These are phyloP conservation scores for Pygocentrus nattereri DNA, from an alignment of 2,797 vertebrate genomes.

Conservation along the genomic window DNA sequence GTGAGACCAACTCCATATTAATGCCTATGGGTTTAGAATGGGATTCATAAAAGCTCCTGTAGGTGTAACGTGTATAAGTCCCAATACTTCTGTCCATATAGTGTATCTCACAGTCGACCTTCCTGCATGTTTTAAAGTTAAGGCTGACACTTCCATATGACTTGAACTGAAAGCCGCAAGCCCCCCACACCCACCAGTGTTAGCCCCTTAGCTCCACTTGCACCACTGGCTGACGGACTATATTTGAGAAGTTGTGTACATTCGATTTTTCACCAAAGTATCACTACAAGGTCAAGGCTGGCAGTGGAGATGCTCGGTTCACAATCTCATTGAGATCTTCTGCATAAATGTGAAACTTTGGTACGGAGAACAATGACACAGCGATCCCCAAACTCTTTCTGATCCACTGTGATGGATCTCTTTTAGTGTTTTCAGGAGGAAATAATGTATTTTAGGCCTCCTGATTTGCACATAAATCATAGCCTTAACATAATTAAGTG, in stretches of 20 bases:
- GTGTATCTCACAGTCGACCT: too few relatives aligned
- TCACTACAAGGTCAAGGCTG: neutral
- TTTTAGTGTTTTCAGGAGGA: conserved; percentile 66
- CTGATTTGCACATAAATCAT: conserved; percentile 78
- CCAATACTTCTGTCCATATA: too few relatives aligned
- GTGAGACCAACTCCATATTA: too few relatives aligned
- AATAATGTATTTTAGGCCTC: conserved; percentile 72
- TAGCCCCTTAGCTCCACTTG: neutral
- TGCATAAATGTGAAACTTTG: conserved; percentile 1
- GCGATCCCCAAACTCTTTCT: conserved; percentile 51
- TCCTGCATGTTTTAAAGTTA: too few relatives aligned
- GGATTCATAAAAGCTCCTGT: too few relatives aligned
- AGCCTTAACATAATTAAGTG: conserved; percentile 73
- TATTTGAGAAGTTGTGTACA: neutral
- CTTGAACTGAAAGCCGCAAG: too few relatives aligned
- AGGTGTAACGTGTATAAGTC: too few relatives aligned
- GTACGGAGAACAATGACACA: conserved; percentile 60
- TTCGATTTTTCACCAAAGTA: neutral
- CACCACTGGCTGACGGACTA: neutral
- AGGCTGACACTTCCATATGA: too few relatives aligned
- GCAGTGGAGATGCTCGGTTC: neutral
- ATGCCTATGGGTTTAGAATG: too few relatives aligned
- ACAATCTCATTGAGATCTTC: neutral
- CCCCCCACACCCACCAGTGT: neutral
- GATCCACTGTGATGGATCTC: conserved; percentile 71